Percentiles rank a stretch among this genome's conserved stretches.
phyloP scores from a whole-genome alignment of 2,113 vertebrate species.

The Fregetta grallaria region DNA sequence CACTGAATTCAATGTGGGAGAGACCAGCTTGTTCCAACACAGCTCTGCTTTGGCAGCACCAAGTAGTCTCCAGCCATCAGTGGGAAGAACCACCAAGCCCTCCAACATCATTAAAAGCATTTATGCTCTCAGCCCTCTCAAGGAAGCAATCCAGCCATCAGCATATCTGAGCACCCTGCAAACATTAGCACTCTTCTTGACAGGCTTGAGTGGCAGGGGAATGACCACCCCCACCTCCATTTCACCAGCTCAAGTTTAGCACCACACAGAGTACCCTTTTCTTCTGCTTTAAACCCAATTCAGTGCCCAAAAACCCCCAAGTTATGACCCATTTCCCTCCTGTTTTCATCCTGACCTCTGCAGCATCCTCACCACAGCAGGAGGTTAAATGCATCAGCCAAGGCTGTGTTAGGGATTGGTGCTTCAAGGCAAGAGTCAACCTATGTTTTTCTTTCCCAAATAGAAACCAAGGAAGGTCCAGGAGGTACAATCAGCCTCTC shows the following conservation, averaged over 20 bases:
- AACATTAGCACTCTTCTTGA: neutral
- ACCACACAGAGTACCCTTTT: neutral
- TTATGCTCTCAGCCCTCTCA: neutral
- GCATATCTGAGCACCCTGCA: neutral
- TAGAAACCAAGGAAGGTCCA: neutral
- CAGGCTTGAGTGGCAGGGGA: neutral
- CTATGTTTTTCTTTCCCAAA: neutral
- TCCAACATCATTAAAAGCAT: neutral
- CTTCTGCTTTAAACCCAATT: neutral
- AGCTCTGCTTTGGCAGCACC: neutral
- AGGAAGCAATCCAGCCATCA: neutral
- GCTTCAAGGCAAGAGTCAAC: neutral
- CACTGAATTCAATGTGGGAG: neutral
- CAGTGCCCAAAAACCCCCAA: fast-evolving
- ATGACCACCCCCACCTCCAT: fast-evolving
- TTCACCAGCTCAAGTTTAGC: neutral
- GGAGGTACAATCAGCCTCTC: neutral
- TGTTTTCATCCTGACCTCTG: neutral
- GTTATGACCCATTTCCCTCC: neutral
- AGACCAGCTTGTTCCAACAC: neutral
- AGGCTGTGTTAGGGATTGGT: fast-evolving
- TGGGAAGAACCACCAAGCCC: neutral
- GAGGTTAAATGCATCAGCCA: neutral
- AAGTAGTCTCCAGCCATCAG: neutral
- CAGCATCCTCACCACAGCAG: neutral